Evolutionary conservation across 2,797 vertebrate genomes (phyloP), one percentile per base, ranked within the genome.

Genomic region (Lutjanus argentimaculatus): DNA sequence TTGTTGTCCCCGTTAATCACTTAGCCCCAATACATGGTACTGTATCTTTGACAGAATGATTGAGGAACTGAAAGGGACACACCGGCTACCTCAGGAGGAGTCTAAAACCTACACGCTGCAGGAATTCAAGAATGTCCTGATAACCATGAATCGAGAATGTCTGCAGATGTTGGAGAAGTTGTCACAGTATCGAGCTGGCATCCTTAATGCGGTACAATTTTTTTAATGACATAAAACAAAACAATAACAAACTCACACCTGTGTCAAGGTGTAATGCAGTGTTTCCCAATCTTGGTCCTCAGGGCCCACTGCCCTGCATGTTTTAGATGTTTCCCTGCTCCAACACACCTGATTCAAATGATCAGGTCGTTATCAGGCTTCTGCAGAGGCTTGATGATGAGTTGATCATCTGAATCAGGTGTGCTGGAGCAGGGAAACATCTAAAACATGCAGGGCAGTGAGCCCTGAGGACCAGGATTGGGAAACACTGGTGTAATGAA

Each of bases 31-130:
- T n/a, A n/a, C n/a, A n/a, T n/a, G 30, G 25, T 6, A 48, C 8
- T 49, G 1, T 46, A 1, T 79, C 10, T 65, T 75, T 86, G 67
- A 10, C 88, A 98, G 97, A 58, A 84, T 95, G 13, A 87, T 95
- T 58, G 94, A 96, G 83, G 96, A 97, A 52, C 67, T 98, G 14
- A 91, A 79, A 42, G 80, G 57, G 45, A 90, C 94, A 16, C 85
- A 88, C 36, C 94, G 93, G 95, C 90, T 97, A 4, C 96, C 96
- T 1, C 91, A 80, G 63, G 91, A 94, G 8, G 75, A 57, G 3
- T 87, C 83, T 19, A 80, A 49, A 65, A 89, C 85, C 46, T 96
- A 93, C 57, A 93, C 94, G 2, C 79, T 97, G 36, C 42, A 14
- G 2, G 95, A 96, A 22, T 95, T 98, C 58, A 88, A 93, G 51